phyloP scores from a whole-genome alignment of 2,797 vertebrate genomes.

The Aselliscus stoliczkanus region DNA sequence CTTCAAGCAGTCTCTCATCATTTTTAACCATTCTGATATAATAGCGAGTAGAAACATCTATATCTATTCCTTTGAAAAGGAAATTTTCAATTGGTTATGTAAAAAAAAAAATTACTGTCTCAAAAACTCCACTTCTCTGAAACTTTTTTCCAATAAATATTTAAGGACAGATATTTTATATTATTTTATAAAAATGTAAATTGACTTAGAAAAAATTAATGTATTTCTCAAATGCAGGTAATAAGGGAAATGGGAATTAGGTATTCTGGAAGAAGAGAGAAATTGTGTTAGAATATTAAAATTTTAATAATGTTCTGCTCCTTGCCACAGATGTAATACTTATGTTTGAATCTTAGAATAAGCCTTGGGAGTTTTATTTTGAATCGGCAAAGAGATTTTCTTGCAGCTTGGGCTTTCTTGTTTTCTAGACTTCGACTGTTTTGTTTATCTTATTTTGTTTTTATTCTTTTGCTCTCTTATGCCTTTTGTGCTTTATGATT shows the following conservation, averaged over 20 bases:
- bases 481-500: constrained; percentile 67
- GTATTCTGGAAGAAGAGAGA: constrained; percentile 58
- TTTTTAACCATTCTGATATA: constrained; percentile 12
- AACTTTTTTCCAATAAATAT: constrained; percentile 62
- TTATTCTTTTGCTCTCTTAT: constrained; percentile 73
- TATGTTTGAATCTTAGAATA: constrained; percentile 66
- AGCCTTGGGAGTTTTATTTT: constrained; percentile 67
- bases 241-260: constrained; percentile 63
- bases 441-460: constrained; percentile 75
- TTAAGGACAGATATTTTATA: constrained; percentile 62
- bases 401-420: constrained; percentile 65
- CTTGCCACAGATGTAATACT: constrained; percentile 53
- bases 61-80: constrained; percentile 41
- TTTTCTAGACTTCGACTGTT: constrained; percentile 67
- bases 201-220: constrained; percentile 61
- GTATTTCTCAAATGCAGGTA: constrained; percentile 49
- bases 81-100: constrained; percentile 17
- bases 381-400: constrained; percentile 65
- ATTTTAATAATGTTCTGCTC: constrained; percentile 68
- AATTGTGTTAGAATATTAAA: constrained; percentile 70
- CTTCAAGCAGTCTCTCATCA: neutral
- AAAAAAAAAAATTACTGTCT: constrained; percentile 32
- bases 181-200: constrained; percentile 72
- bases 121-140: constrained; percentile 39
- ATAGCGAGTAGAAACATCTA: neutral